Evolutionary conservation across 2,888 invertebrate genomes (phyloP).

Genomic region (Lepidocyrtoides sp.): DNA sequence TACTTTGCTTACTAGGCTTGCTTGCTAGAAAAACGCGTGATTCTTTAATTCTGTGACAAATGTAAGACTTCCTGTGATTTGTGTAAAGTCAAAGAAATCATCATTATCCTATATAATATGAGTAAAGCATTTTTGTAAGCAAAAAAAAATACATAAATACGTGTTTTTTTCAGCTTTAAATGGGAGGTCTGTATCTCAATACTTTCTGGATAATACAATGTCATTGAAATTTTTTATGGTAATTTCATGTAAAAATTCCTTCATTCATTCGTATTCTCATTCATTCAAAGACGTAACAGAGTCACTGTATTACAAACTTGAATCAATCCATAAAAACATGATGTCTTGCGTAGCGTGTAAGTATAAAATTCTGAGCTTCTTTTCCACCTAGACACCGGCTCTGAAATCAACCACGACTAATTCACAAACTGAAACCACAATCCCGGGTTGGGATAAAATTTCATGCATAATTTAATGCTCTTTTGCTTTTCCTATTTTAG

Average conservation of each 20-base stretch:
- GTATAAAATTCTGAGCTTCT: background rate
- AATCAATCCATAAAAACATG: conserved; percentile 63
- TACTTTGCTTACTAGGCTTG: background rate
- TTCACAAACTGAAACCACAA: conserved; percentile 76
- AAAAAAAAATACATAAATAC: background rate
- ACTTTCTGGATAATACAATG: conserved; percentile 46
- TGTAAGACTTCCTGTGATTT: conserved; percentile 70
- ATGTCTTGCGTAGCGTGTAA: conserved; percentile 12
- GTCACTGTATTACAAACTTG: conserved; percentile 40
- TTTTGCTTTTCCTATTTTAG: conserved; percentile 72
- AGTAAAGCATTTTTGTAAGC: background rate
- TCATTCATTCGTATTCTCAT: conserved; percentile 29
- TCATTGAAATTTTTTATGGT: conserved; percentile 60
- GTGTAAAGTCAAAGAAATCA: background rate
- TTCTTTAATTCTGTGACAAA: conserved; percentile 69
- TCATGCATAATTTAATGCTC: conserved; percentile 81
- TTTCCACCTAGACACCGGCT: background rate
- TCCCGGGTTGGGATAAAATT: conserved; percentile 76
- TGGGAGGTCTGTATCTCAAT: conserved; percentile 3
- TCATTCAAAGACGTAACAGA: conserved; percentile 11
- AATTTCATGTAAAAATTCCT: conserved; percentile 55
- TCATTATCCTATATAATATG: conserved; percentile 50
- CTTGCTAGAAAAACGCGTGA: conserved; percentile 1
- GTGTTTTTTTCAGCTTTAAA: background rate
- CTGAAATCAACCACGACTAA: conserved; percentile 67